Base-by-base conservation (phyloP, 2,797 vertebrate genomes). In the Tiaroga cobitis region DNA sequence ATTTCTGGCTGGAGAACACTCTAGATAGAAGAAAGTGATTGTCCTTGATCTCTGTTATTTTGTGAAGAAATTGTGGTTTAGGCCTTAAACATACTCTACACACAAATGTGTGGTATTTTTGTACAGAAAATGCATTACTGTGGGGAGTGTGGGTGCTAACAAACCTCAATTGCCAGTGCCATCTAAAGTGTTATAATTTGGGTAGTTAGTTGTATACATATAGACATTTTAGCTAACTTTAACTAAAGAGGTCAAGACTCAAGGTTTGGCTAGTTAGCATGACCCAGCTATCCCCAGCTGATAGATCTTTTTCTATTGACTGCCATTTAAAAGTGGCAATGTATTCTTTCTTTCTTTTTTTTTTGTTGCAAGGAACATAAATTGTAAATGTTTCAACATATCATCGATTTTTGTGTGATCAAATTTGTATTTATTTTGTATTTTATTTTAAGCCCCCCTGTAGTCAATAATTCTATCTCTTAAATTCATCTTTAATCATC, bases 11-110 rank as follows among this genome's bases (percentile, higher is more conserved):
- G 46, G 51, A 74, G 59, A 81, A 67, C 43, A 73, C 10, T 75
- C 46, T 83, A 82, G 70, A 43, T 83, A 82, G 70, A 43, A 61
- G 56, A 63, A 83, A n/a, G 24, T n/a, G 39, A 32, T 87, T 79
- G 39, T 86, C 29, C 41, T 65, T 65, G 51, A 76, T 61, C 72
- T 61, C 51, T 76, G 63, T 32, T 68, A 4, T 51, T n/a, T 68
- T 51, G 4, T 34, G 15, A 67, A n/a, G 43, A 18, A 49, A 51
- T 9, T 3, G 29, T 26, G 19, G 32, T 21, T 68, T 68, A 4
- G 3, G 46, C 18, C 18, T 21, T 19, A 73, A 29, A 73, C 8
- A 5, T 51, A 1, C 26, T 34, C 24, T 43, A 34, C 32, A 54
- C 5, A 75, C 0, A 56, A 39, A 39, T 39, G 11, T 74, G 46